Conservation (phyloP, 35 echinoderm and acorn worm species). For the Apostichopus californicus region DNA sequence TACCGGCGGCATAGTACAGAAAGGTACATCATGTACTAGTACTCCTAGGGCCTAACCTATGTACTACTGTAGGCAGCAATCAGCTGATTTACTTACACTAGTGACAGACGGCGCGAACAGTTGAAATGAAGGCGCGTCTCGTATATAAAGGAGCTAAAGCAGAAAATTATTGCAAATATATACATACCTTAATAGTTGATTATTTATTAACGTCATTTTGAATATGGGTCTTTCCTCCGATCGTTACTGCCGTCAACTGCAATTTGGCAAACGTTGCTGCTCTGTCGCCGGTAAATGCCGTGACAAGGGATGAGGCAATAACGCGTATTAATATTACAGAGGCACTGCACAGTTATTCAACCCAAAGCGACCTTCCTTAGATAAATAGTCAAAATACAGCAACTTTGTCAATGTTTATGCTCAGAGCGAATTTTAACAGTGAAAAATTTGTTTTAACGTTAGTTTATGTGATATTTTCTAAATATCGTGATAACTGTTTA, state of each 20-base stretch:
- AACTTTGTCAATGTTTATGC: too few relatives aligned
- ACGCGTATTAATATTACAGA: not conserved
- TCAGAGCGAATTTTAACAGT: too few relatives aligned
- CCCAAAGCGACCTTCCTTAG: not conserved
- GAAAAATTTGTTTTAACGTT: too few relatives aligned
- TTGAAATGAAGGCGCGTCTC: not conserved
- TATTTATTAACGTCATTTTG: conserved; percentile 20
- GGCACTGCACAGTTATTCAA: not conserved
- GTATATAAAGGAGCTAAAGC: not conserved
- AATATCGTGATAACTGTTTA: too few relatives aligned
- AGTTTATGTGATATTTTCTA: too few relatives aligned
- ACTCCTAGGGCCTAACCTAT: too few relatives aligned
- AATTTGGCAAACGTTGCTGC: not conserved
- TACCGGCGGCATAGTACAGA: too few relatives aligned
- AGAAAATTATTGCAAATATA: not conserved
- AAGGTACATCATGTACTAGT: too few relatives aligned
- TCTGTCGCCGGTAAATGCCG: not conserved
- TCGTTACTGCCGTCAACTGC: not conserved
- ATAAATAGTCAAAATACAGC: too few relatives aligned
- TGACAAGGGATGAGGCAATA: conserved; percentile 29
- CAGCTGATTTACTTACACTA: conserved; percentile 17
- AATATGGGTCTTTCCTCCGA: not conserved
- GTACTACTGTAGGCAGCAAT: not conserved
- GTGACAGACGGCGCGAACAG: not conserved
- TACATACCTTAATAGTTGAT: conserved; percentile 42